These are phyloP conservation scores for Megaptera novaeangliae DNA, from an alignment of 2,113 vertebrate genomes.

Conservation along the genomic window DNA sequence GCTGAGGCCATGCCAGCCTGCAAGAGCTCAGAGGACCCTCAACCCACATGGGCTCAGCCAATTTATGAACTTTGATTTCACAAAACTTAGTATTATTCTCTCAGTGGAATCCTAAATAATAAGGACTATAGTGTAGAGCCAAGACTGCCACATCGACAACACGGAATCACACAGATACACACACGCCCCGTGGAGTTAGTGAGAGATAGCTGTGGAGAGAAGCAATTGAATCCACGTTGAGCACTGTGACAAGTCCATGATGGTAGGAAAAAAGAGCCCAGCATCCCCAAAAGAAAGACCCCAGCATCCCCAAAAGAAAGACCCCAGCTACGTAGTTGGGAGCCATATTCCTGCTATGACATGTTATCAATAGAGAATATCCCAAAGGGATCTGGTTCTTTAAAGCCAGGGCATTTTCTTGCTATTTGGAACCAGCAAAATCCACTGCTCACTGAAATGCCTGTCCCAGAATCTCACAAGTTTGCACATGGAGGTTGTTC, in stretches of 20 bases:
- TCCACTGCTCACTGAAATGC: not conserved
- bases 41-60: slow-evolving; percentile 38
- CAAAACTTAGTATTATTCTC: slow-evolving; percentile 36
- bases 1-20: not conserved
- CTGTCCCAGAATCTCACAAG: not conserved
- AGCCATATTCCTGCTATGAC: not conserved
- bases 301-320: not conserved
- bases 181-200: not conserved
- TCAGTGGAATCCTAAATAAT: slow-evolving; percentile 29
- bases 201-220: not conserved
- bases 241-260: not conserved
- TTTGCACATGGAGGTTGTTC: not conserved
- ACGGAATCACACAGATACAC: not conserved
- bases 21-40: slow-evolving; percentile 12
- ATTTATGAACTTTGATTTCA: not conserved
- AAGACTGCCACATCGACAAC: not conserved
- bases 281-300: not conserved
- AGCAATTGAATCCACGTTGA: not conserved
- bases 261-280: not conserved
- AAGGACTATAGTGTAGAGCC: not conserved
- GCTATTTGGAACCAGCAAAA: not conserved
- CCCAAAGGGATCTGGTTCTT: not conserved
- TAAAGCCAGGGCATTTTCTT: not conserved
- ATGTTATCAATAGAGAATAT: not conserved
- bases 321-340: not conserved